Base-by-base conservation (phyloP, 1,140 invertebrate species). In the Dufourea novaeangliae region DNA sequence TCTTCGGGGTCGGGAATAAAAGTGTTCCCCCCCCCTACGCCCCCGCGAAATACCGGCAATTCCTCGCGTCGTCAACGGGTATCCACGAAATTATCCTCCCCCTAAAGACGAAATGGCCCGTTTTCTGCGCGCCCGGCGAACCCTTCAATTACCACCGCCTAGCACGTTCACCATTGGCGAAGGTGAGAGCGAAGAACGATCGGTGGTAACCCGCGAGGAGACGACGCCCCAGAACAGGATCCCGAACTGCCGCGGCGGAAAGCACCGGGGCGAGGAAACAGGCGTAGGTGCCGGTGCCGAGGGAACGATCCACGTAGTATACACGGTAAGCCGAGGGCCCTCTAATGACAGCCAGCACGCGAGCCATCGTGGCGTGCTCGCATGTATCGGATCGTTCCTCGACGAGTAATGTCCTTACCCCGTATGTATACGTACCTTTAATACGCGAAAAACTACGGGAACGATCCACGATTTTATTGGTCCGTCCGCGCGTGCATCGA, bases 271-370 rank as follows among this genome's bases (percentile, higher is more conserved):
- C 63, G 62, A 44, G 69, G 69, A 84, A 68, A 67, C 29, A 72
- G 14, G 59, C 52, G 76, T 81, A 70, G 56, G 52, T 57, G 67
- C 37, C 67, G 66, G 44, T 11, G 34, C 50, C n/a, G 46, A 74
- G 61, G 57, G 57, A 77, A 56, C 56, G 63, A 54, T 72, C 54
- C 44, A 72, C 25, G 57, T 46, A n/a, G n/a, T n/a, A n/a, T n/a
- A 69, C 46, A 70, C 59, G 73, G 61, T 54, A 52, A n/a, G 63
- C 34, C 67, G 50, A 57, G 46, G 54, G 64, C 44, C 50, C 62
- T 72, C 41, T 85, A 85, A 85, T 82, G 83, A 84, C 73, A 79
- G 54, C 70, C 34, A 67, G 78, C 86, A 86, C 86, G 85, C 83
- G 85, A 83, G 72, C 69, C 61, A 78, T 74, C 59, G 56, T 62